Conservation (phyloP, 2,113 vertebrate species). For the Barnardius zonarius region DNA sequence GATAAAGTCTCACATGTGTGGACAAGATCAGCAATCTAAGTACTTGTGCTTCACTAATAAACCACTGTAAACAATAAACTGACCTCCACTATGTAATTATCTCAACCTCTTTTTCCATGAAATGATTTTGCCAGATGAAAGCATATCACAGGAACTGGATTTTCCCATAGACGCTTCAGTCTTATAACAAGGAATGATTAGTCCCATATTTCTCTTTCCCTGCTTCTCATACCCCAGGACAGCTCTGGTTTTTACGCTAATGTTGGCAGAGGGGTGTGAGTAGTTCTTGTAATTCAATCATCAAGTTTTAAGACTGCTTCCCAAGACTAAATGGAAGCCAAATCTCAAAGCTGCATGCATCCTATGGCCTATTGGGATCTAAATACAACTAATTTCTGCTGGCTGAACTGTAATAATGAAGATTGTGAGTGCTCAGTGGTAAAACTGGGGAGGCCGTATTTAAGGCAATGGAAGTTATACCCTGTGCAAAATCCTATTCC, state of each 20-base stretch:
- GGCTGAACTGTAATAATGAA: conserved; percentile 60
- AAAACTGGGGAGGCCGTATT: conserved; percentile 23
- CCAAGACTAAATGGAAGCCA: neutral
- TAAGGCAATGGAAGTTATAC: conserved; percentile 36
- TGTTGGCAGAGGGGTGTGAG: conserved; percentile 2
- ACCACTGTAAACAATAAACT: conserved; percentile 1
- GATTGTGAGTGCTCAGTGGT: conserved; percentile 41
- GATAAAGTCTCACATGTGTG: neutral
- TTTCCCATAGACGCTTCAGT: neutral
- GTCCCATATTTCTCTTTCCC: neutral
- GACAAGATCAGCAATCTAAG: neutral
- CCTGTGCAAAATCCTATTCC: conserved; percentile 52
- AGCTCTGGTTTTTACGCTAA: conserved; percentile 5
- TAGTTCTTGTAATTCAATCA: conserved; percentile 25
- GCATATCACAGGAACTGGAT: neutral
- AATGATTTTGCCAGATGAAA: conserved; percentile 11
- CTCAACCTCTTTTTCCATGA: neutral
- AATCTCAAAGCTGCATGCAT: neutral
- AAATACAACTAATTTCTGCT: conserved; percentile 58
- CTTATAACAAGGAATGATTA: neutral
- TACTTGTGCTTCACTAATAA: neutral
- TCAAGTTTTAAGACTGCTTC: neutral
- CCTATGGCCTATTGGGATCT: conserved; percentile 25
- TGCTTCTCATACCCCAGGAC: neutral
- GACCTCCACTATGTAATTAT: conserved; percentile 11